These are phyloP conservation scores for Lasius platythorax DNA, from an alignment of 2,888 invertebrate species.

Conservation along the genomic window DNA sequence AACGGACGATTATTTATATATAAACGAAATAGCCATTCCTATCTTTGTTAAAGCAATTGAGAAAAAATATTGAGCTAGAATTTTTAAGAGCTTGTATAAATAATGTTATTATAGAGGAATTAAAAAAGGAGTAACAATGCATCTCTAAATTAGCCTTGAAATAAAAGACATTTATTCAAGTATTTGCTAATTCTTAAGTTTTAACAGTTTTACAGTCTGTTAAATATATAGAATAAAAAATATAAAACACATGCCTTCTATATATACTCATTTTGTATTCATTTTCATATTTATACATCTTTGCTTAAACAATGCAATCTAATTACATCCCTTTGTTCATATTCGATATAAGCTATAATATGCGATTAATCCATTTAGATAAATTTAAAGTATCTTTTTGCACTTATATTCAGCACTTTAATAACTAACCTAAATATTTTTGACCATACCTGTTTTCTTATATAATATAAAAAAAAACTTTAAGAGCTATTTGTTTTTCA, in stretches of 20 bases:
- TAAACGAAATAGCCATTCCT: slow-evolving; percentile 67
- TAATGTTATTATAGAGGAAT: slow-evolving; percentile 50
- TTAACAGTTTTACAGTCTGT: slow-evolving; percentile 68
- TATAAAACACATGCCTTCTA: slow-evolving; percentile 59
- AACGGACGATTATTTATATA: slow-evolving; percentile 63
- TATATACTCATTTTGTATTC: slow-evolving; percentile 51
- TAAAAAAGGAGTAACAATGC: slow-evolving; percentile 15
- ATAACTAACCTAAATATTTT: slow-evolving; percentile 28
- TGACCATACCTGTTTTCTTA: background rate
- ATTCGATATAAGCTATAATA: slow-evolving; percentile 29
- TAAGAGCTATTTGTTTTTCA: slow-evolving; percentile 29
- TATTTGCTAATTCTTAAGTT: slow-evolving; percentile 65
- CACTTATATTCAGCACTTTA: background rate
- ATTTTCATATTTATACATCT: slow-evolving; percentile 49
- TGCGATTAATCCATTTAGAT: slow-evolving; percentile 26
- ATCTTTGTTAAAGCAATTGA: slow-evolving; percentile 63
- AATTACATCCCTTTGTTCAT: slow-evolving; percentile 10
- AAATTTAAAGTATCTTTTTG: slow-evolving; percentile 42
- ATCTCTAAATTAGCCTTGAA: slow-evolving; percentile 61
- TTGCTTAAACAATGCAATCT: slow-evolving; percentile 41
- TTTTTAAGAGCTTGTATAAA: slow-evolving; percentile 68
- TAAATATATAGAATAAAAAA: slow-evolving; percentile 70
- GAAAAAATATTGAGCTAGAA: slow-evolving; percentile 31
- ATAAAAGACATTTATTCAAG: slow-evolving; percentile 68
- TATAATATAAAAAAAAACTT: slow-evolving; percentile 22